Conservation (phyloP, 2,797 vertebrate genomes). For the Trichosurus vulpecula region DNA sequence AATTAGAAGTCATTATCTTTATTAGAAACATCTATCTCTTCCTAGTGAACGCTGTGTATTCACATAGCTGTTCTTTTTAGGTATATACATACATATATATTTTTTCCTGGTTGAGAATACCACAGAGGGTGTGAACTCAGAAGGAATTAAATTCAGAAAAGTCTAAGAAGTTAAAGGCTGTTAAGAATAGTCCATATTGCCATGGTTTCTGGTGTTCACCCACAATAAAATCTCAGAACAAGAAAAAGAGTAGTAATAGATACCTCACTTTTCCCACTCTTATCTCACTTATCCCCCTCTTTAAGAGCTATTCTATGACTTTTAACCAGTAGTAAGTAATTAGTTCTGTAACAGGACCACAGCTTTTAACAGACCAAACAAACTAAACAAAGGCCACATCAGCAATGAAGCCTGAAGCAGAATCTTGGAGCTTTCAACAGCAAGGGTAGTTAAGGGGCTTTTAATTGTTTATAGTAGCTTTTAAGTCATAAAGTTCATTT, state of each 20-base stretch:
- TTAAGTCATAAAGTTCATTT: neutral
- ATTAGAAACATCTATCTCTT: conserved; percentile 9
- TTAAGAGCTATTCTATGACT: conserved; percentile 27
- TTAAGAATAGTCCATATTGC: conserved; percentile 7
- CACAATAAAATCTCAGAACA: conserved; percentile 44
- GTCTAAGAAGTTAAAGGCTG: neutral
- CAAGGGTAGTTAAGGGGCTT: neutral
- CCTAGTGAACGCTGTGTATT: neutral
- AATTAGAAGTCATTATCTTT: conserved; percentile 27
- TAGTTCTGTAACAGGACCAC: conserved; percentile 11
- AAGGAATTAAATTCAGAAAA: conserved; percentile 20
- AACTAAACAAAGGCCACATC: neutral
- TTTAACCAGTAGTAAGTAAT: conserved; percentile 42
- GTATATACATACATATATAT: neutral
- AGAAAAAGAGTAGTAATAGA: neutral
- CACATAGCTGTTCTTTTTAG: conserved; percentile 8
- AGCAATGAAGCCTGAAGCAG: conserved; percentile 9
- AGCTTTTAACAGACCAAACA: conserved; percentile 27
- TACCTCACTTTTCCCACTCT: conserved; percentile 17
- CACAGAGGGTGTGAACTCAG: conserved; percentile 12
- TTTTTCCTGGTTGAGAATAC: conserved; percentile 33
- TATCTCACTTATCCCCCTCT: conserved; percentile 1
- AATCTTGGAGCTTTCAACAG: neutral
- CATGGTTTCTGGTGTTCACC: conserved; percentile 31
- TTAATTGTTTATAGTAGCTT: conserved; percentile 24